Base-by-base conservation (phyloP, 2,113 vertebrate genomes). In the human (Homo sapiens) region DNA sequence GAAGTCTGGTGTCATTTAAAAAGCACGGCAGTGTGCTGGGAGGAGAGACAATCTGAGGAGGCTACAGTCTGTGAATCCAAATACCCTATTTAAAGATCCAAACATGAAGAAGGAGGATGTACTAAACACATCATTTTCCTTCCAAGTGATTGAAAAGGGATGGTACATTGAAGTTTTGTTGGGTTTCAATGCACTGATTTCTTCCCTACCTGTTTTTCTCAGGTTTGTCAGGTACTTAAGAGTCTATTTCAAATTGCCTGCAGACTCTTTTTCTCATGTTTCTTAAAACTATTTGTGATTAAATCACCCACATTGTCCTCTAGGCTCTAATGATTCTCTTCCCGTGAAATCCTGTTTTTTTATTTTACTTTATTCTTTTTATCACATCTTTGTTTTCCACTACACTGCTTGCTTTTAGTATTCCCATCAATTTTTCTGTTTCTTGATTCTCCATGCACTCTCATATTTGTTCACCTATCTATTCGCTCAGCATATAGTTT, bases 81-180 rank as follows among this genome's bases (percentile, higher is more conserved):
- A 98, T 97, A 82, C 38, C 94, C 81, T 97, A 27, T 82, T 98
- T 97, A 96, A 94, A 96, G 90, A 76, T 94, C 90, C 93, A 96
- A 91, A 97, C 96, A 57, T 95, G 97, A 89, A 96, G 92, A 76
- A 97, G 90, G 89, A 94, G 75, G 94, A 96, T 57, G 90, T 61
- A 89, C 88, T 90, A 94, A 98, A 95, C 97, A 96, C 84, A 97
- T 96, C 96, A 93, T 97, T 98, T 98, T 98, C 97, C 96, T 45
- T 96, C 95, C 93, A 78, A 86, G 94, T 90, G 94, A 98, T 95
- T 98, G 96, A 96, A 97, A 98, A 96, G 81, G 96, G 76, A 90
- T 79, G 97, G 95, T 82, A 84, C 91, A 76, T 75, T 94, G 97
- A 95, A 93, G 90, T 90, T 90, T 95, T 96, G 97, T 89, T 97